Conservation (phyloP, 23 tunicate genomes). For the Aplidium turbinatum region DNA sequence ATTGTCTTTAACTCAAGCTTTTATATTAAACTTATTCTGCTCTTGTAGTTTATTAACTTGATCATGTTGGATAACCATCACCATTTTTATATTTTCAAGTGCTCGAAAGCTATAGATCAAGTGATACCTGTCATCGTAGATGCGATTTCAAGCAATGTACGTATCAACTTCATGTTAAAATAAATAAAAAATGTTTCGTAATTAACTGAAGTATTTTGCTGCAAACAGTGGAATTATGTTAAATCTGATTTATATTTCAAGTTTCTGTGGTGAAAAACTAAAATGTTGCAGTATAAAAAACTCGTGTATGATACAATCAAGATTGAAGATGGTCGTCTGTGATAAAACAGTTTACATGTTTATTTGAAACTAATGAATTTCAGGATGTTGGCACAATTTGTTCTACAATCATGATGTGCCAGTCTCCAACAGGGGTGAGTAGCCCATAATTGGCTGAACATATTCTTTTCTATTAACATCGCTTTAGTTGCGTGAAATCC, state of each 20-base stretch:
- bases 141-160: constrained; percentile 78
- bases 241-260: too few species aligned
- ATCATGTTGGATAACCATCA: too few species aligned
- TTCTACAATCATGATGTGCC: constrained; percentile 76
- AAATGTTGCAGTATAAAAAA: too few species aligned
- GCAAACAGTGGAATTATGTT: too few species aligned
- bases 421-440: constrained; percentile 38
- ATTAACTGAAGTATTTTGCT: too few species aligned
- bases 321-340: not conserved
- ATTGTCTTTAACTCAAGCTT: too few species aligned
- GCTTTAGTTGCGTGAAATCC: too few species aligned
- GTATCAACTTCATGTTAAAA: constrained; percentile 15
- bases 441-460: too few species aligned
- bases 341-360: not conserved
- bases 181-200: not conserved
- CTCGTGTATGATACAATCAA: too few species aligned
- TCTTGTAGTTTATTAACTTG: not conserved
- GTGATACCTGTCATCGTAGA: constrained; percentile 53
- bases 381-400: constrained; percentile 79
- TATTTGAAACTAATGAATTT: not conserved
- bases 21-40: not conserved
- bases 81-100: constrained; percentile 45
- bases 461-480: too few species aligned
- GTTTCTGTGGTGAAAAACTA: too few species aligned
- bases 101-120: constrained; percentile 68